phyloP scores from a whole-genome alignment of 2,113 vertebrate species.

The Callospermophilus lateralis region DNA sequence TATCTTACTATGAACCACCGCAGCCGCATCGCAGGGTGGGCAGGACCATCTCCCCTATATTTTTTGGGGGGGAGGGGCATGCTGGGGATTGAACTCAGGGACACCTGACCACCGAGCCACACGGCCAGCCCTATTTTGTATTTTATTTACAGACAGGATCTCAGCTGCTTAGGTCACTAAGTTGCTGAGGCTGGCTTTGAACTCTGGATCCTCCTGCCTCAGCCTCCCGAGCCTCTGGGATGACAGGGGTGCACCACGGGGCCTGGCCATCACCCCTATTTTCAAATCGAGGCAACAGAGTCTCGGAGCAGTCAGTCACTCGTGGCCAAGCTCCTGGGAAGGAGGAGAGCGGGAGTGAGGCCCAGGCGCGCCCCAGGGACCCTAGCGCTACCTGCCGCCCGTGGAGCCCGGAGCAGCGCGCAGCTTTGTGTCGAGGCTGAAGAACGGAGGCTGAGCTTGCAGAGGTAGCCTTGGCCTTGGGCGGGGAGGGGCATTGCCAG shows the following conservation, averaged over 20 bases:
- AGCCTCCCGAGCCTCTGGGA: too few relatives aligned
- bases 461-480: neutral
- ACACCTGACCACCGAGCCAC: too few relatives aligned
- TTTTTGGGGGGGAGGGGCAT: too few relatives aligned
- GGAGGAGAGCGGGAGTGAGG: neutral
- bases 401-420: too few relatives aligned
- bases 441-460: neutral
- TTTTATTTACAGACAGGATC: too few relatives aligned
- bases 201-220: too few relatives aligned
- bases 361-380: neutral
- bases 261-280: neutral
- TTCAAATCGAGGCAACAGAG: neutral
- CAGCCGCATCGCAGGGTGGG: neutral
- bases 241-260: too few relatives aligned
- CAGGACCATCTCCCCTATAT: too few relatives aligned
- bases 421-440: neutral
- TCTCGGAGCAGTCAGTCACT: neutral
- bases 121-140: too few relatives aligned
- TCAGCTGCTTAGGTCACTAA: too few relatives aligned
- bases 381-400: accelerated
- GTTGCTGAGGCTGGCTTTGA: too few relatives aligned
- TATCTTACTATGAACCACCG: neutral
- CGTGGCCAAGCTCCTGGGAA: neutral
- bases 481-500: neutral
- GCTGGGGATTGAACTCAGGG: too few relatives aligned